These are phyloP conservation scores for Peromyscus maniculatus DNA, from an alignment of 2,113 vertebrate species.

Conservation along the genomic window DNA sequence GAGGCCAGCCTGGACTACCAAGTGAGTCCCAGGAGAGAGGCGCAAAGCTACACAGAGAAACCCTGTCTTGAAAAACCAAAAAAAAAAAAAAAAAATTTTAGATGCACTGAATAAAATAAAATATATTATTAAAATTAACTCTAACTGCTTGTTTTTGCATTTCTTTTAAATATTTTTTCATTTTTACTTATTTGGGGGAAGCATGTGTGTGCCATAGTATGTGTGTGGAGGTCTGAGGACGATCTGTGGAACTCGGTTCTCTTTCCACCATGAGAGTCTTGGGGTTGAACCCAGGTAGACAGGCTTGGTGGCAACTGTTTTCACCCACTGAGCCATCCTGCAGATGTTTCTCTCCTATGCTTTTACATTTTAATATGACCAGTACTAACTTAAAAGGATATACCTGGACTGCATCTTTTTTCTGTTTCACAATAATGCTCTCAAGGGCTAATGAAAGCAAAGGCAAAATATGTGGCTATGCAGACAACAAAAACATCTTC, in stretches of 20 bases:
- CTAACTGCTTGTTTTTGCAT: not conserved
- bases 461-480: not conserved
- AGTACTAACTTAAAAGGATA: not conserved
- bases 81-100: too few species aligned
- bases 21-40: too few species aligned
- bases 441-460: not conserved
- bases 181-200: not conserved
- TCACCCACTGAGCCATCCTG: too few species aligned
- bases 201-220: not conserved
- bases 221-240: not conserved
- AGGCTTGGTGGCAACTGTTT: too few species aligned
- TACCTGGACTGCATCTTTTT: not conserved
- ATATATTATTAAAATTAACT: constrained; percentile 7
- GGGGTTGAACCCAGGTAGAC: not conserved
- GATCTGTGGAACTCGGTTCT: too few species aligned
- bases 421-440: not conserved
- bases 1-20: too few species aligned
- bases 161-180: not conserved
- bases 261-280: not conserved
- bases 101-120: not conserved
- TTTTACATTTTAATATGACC: not conserved
- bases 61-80: too few species aligned
- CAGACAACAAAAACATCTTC: not conserved
- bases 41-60: too few species aligned
- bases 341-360: too few species aligned